Base-by-base conservation (phyloP, 2,888 invertebrate species). In the Lycia hirtaria region DNA sequence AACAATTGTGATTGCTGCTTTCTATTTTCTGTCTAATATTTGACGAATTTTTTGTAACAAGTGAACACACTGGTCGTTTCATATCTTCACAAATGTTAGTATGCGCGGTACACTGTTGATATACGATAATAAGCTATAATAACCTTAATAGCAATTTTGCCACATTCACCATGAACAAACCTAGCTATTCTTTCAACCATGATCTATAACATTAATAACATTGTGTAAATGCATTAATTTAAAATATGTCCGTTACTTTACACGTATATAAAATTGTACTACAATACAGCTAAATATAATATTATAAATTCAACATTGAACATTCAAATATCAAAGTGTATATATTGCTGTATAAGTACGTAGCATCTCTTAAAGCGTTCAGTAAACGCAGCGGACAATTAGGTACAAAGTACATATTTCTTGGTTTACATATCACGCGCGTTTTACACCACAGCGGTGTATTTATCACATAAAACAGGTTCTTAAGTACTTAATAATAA, bases 341-440 rank as follows among this genome's bases (percentile, higher is more conserved):
- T 26, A 61, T 26, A 61, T 45, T 30, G 43, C 43, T 47, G 47
- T 33, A 53, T 33, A 52, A 43, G 30, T 47, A 51, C 24, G 41
- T 50, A 45, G 33, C 51, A 10, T 30, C 10, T 14, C 50, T 43
- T 41, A 58, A 52, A 15, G 30, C 38, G 26, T 10, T 30, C 28
- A 38, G 10, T 49, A 35, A 19, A 60, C 52, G 37, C 43, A 40
- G 28, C 33, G 14, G 35, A 40, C 28, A 28, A 28, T 51, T 48
- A 55, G 38, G 56, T 54, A 60, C 49, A 51, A 50, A 24, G 38
- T 45, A 58, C 60, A 59, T 51, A 35, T 38, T 61, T 35, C 37
- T 62, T 62, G 48, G 64, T 60, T n/a, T 64, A 62, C 38, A 64
- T 58, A 66, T 62, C 66, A 64, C 62, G 60, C 41, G 56, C 22